A percentile compares a stretch with the other conserved stretches of the same genome.
phyloP scores from a whole-genome alignment of 1,140 invertebrate species.

The Sycophila sp. region DNA sequence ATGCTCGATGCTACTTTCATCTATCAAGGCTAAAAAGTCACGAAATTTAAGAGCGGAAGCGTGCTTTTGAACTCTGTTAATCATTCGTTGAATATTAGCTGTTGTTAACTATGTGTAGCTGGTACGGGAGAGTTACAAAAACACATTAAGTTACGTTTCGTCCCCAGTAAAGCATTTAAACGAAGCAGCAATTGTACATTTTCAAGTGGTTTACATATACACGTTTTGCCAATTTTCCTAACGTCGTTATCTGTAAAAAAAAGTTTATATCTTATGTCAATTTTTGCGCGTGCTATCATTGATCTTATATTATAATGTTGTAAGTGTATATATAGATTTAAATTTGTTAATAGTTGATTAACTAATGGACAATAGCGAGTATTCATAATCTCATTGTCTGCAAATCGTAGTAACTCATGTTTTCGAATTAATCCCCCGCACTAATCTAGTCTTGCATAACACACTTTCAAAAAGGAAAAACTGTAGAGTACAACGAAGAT shows the following conservation, averaged over 20 bases:
- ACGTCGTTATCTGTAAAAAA: slow-evolving; percentile 24
- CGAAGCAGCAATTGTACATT: slow-evolving; percentile 17
- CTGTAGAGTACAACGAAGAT: neutral
- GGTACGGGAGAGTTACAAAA: neutral
- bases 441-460: neutral
- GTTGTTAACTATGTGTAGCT: neutral
- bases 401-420: neutral
- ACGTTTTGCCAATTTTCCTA: slow-evolving; percentile 3
- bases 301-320: neutral
- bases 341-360: slow-evolving; percentile 13
- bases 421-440: neutral
- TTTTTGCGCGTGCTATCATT: neutral
- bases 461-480: neutral
- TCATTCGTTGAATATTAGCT: neutral
- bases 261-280: slow-evolving; percentile 4
- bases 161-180: slow-evolving; percentile 4
- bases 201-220: slow-evolving; percentile 20
- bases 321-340: slow-evolving; percentile 9
- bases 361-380: neutral
- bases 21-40: slow-evolving; percentile 47
- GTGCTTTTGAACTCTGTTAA: too few species aligned
- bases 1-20: slow-evolving; percentile 61
- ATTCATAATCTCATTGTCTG: neutral
- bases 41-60: neutral
- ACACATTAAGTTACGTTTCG: slow-evolving; percentile 6